phyloP scores from a whole-genome alignment of 2,797 vertebrate species.

The Agapornis canus region DNA sequence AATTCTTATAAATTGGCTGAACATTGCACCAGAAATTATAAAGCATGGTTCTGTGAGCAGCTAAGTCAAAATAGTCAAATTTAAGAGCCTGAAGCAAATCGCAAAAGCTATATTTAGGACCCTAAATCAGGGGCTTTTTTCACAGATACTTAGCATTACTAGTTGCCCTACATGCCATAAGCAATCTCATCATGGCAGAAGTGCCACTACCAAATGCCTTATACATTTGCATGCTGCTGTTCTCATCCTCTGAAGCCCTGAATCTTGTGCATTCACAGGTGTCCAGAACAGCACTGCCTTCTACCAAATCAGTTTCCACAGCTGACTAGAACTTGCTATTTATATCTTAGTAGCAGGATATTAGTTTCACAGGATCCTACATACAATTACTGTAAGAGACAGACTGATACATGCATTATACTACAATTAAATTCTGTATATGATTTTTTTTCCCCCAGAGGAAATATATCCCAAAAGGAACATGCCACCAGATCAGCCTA shows the following conservation, averaged over 20 bases:
- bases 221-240: neutral
- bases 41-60: neutral
- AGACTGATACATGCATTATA: neutral
- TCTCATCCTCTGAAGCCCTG: neutral
- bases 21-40: neutral
- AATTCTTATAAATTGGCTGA: neutral
- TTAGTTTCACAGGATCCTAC: neutral
- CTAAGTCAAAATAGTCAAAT: constrained; percentile 24
- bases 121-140: constrained; percentile 37
- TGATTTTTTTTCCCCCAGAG: neutral
- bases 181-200: constrained; percentile 51
- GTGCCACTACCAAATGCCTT: neutral
- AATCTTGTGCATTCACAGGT: neutral
- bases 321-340: constrained; percentile 25
- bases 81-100: constrained; percentile 61
- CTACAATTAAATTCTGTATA: neutral
- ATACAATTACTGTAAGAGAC: neutral
- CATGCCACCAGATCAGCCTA: neutral
- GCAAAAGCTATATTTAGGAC: constrained; percentile 54
- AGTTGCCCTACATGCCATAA: constrained; percentile 44
- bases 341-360: constrained; percentile 12
- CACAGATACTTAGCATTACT: constrained; percentile 20
- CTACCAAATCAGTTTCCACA: neutral
- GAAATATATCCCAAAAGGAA: neutral
- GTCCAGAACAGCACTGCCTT: neutral